These are phyloP conservation scores for Drosophila barbarae DNA, from an alignment of 2,888 invertebrate species.

Conservation along the genomic window DNA sequence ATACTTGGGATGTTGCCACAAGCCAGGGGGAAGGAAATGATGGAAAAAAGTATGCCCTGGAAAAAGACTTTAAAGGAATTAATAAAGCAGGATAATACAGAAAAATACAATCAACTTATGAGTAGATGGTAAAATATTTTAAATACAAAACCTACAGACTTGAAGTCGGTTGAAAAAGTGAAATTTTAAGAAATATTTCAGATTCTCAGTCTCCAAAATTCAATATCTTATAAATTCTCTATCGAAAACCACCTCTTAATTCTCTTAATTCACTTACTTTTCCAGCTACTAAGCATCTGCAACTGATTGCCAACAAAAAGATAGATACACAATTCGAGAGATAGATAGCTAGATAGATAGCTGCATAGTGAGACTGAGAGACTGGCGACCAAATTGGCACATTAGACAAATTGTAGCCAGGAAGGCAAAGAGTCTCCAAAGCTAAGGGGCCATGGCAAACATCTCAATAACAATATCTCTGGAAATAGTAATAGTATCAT, in stretches of 20 bases:
- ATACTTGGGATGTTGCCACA: constrained; percentile 38
- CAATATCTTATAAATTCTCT: background rate
- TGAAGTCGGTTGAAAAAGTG: no score
- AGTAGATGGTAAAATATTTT: background rate
- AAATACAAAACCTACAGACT: no score
- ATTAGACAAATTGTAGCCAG: constrained; percentile 72
- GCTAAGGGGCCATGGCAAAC: constrained; percentile 29
- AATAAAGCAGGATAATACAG: fast-evolving
- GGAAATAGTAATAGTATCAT: constrained; percentile 9
- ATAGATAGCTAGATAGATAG: constrained; percentile 4
- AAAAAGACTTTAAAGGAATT: background rate
- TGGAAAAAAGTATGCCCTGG: constrained; percentile 18
- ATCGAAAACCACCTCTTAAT: background rate
- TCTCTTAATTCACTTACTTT: background rate
- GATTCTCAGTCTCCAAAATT: background rate
- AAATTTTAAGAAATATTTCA: background rate
- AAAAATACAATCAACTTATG: background rate
- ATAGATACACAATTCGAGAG: background rate
- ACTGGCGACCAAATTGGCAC: constrained; percentile 69
- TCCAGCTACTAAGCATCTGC: constrained; percentile 17
- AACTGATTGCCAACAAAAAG: constrained; percentile 17
- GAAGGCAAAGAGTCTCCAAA: constrained; percentile 6
- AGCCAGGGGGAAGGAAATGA: background rate
- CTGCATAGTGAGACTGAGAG: constrained; percentile 7
- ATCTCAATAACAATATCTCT: constrained; percentile 63